These are phyloP conservation scores for Parnassius mnemosyne DNA, from an alignment of 2,888 invertebrate species.

Conservation along the genomic window DNA sequence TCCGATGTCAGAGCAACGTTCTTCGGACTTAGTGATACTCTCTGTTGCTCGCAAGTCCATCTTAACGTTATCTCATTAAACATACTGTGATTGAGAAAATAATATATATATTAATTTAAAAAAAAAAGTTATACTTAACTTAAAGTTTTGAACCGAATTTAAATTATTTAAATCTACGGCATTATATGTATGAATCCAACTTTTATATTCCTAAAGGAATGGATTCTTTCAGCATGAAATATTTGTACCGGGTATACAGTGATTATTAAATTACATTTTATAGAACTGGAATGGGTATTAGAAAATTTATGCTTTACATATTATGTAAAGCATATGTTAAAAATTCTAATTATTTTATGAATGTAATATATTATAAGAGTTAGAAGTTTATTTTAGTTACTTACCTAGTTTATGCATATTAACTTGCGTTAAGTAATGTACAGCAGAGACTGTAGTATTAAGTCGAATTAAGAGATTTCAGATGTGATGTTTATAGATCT, in stretches of 20 bases:
- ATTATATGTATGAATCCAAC: constrained; percentile 2
- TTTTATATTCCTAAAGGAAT: constrained; percentile 19
- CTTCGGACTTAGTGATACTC: too few species aligned
- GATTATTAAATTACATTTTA: constrained; percentile 11
- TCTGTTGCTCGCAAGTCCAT: too few species aligned
- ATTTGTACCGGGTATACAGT: constrained; percentile 2
- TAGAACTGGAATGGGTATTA: constrained; percentile 5
- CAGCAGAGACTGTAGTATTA: constrained; percentile 43
- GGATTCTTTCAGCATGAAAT: constrained; percentile 6
- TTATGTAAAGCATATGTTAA: neutral
- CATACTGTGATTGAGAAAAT: too few species aligned
- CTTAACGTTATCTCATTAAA: too few species aligned
- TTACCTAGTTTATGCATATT: constrained; percentile 33
- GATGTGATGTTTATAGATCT: constrained; percentile 41
- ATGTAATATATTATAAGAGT: constrained; percentile 12
- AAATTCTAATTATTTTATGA: constrained; percentile 10
- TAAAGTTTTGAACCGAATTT: neutral
- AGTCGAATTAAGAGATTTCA: constrained; percentile 52
- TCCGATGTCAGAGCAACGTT: too few species aligned
- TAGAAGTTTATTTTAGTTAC: constrained; percentile 25
- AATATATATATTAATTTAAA: too few species aligned
- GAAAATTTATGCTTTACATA: constrained; percentile 7
- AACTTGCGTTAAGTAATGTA: constrained; percentile 38
- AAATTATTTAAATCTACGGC: neutral
- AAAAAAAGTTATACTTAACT: neutral